Conservation (phyloP, 1,140 invertebrate species). For the Microplitis mediator region DNA sequence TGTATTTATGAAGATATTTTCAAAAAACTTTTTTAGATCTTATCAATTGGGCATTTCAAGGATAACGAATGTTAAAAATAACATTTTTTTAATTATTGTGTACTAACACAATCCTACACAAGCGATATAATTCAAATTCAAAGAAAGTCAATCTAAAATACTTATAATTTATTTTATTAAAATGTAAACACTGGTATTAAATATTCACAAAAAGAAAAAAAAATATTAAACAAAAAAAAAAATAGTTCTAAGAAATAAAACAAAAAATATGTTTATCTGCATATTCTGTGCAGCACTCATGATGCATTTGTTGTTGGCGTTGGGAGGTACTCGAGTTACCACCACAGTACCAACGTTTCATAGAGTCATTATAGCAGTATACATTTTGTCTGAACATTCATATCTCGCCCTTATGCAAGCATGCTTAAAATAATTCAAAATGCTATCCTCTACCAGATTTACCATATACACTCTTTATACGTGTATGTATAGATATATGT, state of each 20-base stretch:
- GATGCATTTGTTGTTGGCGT: not conserved
- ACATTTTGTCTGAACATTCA: conserved; percentile 32
- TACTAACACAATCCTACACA: too few species aligned
- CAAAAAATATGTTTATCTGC: conserved; percentile 18
- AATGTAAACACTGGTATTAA: too few species aligned
- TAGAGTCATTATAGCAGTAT: conserved; percentile 37
- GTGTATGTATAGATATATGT: not conserved
- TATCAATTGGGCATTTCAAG: too few species aligned
- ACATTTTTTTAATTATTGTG: too few species aligned
- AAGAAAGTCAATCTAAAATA: too few species aligned
- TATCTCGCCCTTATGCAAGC: conserved; percentile 13
- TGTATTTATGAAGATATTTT: too few species aligned
- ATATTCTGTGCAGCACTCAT: conserved; percentile 24
- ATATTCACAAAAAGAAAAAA: too few species aligned
- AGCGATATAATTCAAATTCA: too few species aligned
- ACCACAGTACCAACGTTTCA: conserved; percentile 23
- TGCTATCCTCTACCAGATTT: conserved; percentile 21
- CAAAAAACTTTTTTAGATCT: too few species aligned
- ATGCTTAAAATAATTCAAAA: conserved; percentile 39
- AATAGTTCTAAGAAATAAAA: not conserved
- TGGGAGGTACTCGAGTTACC: not conserved
- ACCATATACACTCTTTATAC: not conserved
- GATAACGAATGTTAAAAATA: too few species aligned
- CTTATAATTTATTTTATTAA: too few species aligned
- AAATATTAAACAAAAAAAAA: too few species aligned